Evolutionary conservation across 2,113 vertebrate species (phyloP), one percentile per base, ranked within the genome.

Genomic region (Theristicus caerulescens): DNA sequence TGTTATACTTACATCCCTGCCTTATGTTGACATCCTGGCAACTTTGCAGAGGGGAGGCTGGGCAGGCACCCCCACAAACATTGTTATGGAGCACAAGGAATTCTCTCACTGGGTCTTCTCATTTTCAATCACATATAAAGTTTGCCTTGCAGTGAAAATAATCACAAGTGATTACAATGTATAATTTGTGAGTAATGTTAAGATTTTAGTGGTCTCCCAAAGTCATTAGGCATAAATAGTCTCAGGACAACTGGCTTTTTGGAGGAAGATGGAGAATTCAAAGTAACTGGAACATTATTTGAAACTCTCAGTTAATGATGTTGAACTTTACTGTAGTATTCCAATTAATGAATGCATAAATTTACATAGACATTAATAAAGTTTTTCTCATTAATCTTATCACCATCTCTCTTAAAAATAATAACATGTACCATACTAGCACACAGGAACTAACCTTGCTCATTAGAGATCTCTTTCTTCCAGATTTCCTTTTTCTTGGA

Each of bases 11-110:
- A 44, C 6, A 42, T 40, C 29, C 42, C 10, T 66, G 13, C 11
- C 38, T 65, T 49, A 26, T 20, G 12, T 14, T 55, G 46, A 5
- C 10, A 34, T n/a, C 40, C 61, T 44, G 36, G 9, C 8, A 5
- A 14, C 9, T 36, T 82, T 66, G 59, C 10, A 0, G 0, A 61
- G 4, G 6, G 31, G 4, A 47, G 6, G 9, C 13, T 69, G 46
- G 47, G 40, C 10, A 81, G n/a, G 4, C 26, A 51, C 4, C 2
- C 4, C 11, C 27, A 52, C 13, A 73, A 77, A 38, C 4, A 49
- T 6, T 34, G 13, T 36, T 44, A 73, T 44, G 25, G 13, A 79
- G 29, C 21, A 51, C 31, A 59, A 58, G 10, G 31, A 46, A 15
- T 32, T 74, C n/a, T 61, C 7, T 40, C 58, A 22, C 11, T 49